Evolutionary conservation across 2,113 vertebrate species (phyloP).

Genomic region (Macroglossus sobrinus): DNA sequence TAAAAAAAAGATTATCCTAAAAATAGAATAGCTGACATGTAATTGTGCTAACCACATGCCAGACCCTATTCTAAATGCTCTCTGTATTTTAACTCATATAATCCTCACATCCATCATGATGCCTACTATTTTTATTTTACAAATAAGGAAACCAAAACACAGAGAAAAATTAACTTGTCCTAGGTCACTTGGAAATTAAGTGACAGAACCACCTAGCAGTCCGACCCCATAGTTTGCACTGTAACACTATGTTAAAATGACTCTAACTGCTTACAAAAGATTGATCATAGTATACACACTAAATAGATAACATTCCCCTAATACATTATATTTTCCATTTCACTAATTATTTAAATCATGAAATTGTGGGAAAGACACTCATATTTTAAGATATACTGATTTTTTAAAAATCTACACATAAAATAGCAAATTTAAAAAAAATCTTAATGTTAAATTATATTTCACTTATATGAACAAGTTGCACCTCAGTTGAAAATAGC

Average conservation of each 20-base stretch:
- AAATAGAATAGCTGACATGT: background rate
- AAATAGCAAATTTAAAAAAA: conserved; percentile 27
- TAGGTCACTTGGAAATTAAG: background rate
- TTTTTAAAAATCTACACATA: background rate
- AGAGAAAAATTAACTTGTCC: background rate
- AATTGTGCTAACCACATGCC: background rate
- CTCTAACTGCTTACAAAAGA: background rate
- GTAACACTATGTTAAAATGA: background rate
- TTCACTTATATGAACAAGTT: background rate
- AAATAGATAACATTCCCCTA: background rate
- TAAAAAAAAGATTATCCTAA: background rate
- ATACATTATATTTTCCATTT: background rate
- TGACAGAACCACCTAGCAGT: background rate
- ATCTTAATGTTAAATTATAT: background rate
- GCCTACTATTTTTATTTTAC: background rate
- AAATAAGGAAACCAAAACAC: conserved; percentile 6
- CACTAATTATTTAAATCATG: background rate
- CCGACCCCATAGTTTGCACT: background rate
- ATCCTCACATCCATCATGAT: background rate
- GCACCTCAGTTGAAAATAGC: background rate
- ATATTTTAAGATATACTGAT: conserved; percentile 13
- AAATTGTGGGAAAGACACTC: background rate
- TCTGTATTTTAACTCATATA: conserved; percentile 1
- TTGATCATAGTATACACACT: background rate
- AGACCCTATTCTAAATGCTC: background rate